Evolutionary conservation across 53 echinoderm and acorn worm species (phyloP).

Genomic region (Pentamera pediparva): DNA sequence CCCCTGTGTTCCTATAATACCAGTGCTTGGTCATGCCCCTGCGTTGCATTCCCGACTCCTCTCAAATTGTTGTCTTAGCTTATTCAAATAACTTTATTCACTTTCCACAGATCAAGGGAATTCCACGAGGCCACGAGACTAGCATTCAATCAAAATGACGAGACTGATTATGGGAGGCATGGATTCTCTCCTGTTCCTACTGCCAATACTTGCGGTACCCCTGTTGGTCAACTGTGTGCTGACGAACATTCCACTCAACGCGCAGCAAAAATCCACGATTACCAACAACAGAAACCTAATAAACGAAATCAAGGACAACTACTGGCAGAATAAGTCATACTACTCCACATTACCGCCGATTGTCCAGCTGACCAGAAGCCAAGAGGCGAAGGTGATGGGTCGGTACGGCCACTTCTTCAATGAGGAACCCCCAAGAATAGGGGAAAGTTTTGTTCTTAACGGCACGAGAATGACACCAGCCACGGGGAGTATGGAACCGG

Average conservation of each 20-base stretch:
- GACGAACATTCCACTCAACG: background rate
- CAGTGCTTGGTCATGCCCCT: too few species aligned
- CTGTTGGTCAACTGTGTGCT: too few species aligned
- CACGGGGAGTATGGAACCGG: background rate
- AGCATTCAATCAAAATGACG: too few species aligned
- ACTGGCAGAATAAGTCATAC: background rate
- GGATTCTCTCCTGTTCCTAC: too few species aligned
- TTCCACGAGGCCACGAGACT: too few species aligned
- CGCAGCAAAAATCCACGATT: background rate
- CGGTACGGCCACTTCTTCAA: background rate
- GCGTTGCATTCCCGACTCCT: too few species aligned
- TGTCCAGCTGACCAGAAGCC: background rate
- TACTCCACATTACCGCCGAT: constrained; percentile 9
- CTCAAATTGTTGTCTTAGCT: too few species aligned
- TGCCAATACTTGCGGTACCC: too few species aligned
- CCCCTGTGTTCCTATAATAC: too few species aligned
- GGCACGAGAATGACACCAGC: background rate
- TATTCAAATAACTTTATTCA: too few species aligned
- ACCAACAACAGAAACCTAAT: background rate
- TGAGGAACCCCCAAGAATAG: background rate
- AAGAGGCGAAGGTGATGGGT: background rate
- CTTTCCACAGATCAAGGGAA: too few species aligned
- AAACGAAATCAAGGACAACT: background rate
- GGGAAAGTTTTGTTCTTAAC: background rate
- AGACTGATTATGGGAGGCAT: too few species aligned